Percentiles rank a stretch among this genome's conserved stretches.
These are phyloP conservation scores for Plectrocnemia conspersa DNA, from an alignment of 1,140 invertebrate genomes.

Conservation along the genomic window DNA sequence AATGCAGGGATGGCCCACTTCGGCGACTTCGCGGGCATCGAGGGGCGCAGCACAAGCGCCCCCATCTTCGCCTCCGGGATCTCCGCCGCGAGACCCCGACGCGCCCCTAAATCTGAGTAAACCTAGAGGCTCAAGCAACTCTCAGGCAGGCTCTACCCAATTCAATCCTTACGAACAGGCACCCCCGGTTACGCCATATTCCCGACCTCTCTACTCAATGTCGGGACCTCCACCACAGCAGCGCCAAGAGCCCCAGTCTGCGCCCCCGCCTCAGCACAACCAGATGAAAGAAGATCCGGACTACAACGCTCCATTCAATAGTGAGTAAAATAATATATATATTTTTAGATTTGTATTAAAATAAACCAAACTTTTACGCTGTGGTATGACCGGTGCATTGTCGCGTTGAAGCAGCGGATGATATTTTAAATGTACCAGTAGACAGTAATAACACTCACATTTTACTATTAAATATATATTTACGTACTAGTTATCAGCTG, in stretches of 20 bases:
- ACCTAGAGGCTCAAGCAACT: slow-evolving; percentile 62
- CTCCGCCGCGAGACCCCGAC: slow-evolving; percentile 61
- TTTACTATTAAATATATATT: too few species aligned
- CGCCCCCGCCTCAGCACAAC: slow-evolving; percentile 32
- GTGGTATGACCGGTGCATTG: too few species aligned
- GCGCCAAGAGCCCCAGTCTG: slow-evolving; percentile 37
- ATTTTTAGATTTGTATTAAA: too few species aligned
- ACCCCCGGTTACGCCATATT: slow-evolving; percentile 47
- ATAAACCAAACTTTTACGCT: too few species aligned
- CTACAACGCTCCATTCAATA: slow-evolving; percentile 57
- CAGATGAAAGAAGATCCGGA: slow-evolving; percentile 58
- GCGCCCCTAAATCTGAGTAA: slow-evolving; percentile 85
- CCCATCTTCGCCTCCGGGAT: slow-evolving; percentile 44
- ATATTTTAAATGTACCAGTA: too few species aligned
- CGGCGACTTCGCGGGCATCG: slow-evolving; percentile 1
- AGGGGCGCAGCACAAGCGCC: slow-evolving; percentile 41
- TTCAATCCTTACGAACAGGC: slow-evolving; percentile 42
- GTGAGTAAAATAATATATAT: too few species aligned
- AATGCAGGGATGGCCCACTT: slow-evolving; percentile 11
- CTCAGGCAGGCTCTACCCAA: slow-evolving; percentile 46
- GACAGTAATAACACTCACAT: too few species aligned
- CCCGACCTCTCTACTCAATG: slow-evolving; percentile 52
- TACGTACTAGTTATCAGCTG: too few species aligned
- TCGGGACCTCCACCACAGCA: slow-evolving; percentile 52
- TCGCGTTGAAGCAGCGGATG: too few species aligned